Evolutionary conservation across 2,797 vertebrate species (phyloP).

Genomic region (Tenualosa ilisha): DNA sequence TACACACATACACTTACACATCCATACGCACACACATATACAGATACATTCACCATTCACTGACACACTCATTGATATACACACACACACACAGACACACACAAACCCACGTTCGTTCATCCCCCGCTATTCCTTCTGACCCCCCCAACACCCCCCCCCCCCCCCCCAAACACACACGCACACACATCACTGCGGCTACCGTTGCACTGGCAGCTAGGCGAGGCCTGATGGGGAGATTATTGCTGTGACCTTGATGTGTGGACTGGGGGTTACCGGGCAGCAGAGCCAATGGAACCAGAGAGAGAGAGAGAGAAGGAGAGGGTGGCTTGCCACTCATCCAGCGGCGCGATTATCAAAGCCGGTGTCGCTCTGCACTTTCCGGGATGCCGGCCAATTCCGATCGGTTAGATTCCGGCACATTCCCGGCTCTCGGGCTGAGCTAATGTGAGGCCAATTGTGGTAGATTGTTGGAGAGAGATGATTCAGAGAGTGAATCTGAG

Average conservation of each 20-base stretch:
- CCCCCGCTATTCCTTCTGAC: not conserved
- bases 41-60: not conserved
- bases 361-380: not conserved
- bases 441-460: not conserved
- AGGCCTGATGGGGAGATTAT: constrained; percentile 47
- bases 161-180: too few relatives aligned
- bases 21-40: too few relatives aligned
- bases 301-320: not conserved
- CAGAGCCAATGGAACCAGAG: not conserved
- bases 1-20: not conserved
- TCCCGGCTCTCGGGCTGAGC: not conserved
- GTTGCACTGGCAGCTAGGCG: not conserved
- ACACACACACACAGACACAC: not conserved
- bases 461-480: not conserved
- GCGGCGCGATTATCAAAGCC: not conserved
- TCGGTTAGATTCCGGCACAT: not conserved
- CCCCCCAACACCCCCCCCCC: too few relatives aligned
- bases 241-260: constrained; percentile 47
- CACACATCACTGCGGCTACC: too few relatives aligned
- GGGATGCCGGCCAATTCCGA: not conserved
- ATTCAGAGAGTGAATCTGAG: not conserved
- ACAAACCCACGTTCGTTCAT: not conserved
- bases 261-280: not conserved
- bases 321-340: not conserved
- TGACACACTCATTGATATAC: not conserved